Evolutionary conservation across 2,888 invertebrate genomes (phyloP).

Genomic region (Rhyacophila evoluta): DNA sequence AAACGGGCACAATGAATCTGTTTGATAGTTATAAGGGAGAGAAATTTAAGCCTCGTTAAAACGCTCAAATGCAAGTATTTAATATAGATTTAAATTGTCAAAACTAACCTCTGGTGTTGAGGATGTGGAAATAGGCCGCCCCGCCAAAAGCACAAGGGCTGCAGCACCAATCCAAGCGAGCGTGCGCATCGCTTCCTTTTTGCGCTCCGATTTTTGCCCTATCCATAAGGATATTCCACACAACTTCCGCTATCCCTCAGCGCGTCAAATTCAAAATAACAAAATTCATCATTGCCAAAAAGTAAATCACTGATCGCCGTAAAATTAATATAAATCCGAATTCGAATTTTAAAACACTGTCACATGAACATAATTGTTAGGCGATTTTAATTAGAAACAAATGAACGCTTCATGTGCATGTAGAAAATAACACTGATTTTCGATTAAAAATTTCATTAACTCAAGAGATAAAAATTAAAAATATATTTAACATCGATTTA

Average conservation of each 20-base stretch:
- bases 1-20: too few species aligned
- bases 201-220: conserved; percentile 25
- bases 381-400: background rate
- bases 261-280: conserved; percentile 3
- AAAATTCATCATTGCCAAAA: background rate
- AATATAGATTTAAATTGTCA: too few species aligned
- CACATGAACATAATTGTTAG: background rate
- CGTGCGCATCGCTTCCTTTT: conserved; percentile 44
- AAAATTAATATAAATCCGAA: background rate
- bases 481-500: background rate
- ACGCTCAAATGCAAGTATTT: too few species aligned
- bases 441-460: background rate
- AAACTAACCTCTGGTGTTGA: conserved; percentile 29
- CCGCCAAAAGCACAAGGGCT: conserved; percentile 35
- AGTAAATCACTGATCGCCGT: background rate
- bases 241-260: background rate
- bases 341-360: conserved; percentile 14
- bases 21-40: too few species aligned
- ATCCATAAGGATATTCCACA: conserved; percentile 30
- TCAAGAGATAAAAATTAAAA: background rate
- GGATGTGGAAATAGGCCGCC: conserved; percentile 23
- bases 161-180: conserved; percentile 32
- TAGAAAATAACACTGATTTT: background rate
- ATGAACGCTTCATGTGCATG: too few species aligned
- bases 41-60: too few species aligned